Percentiles rank a stretch among this genome's conserved stretches.
Conservation (phyloP, 2,888 invertebrate genomes). For the Megamerina dolium region DNA sequence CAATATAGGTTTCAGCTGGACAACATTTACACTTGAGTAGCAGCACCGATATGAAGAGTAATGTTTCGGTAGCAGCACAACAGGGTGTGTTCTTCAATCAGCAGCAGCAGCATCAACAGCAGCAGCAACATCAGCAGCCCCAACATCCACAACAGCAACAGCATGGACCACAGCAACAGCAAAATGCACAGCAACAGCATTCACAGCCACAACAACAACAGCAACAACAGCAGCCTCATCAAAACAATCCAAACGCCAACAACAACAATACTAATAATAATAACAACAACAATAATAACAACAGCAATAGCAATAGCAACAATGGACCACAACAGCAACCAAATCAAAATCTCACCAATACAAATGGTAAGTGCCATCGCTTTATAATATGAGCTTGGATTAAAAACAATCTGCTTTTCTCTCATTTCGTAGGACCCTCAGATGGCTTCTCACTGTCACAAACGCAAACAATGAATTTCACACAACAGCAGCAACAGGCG, state of each 20-base stretch:
- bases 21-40: slow-evolving; percentile 82
- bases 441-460: slow-evolving; percentile 68
- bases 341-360: slow-evolving; percentile 46
- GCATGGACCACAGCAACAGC: slow-evolving; percentile 30
- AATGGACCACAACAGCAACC: slow-evolving; percentile 41
- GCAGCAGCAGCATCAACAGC: slow-evolving; percentile 41
- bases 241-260: slow-evolving; percentile 28
- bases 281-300: slow-evolving; percentile 12
- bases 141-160: slow-evolving; percentile 44
- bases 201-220: slow-evolving; percentile 29
- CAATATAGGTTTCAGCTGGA: slow-evolving; percentile 71
- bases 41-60: slow-evolving; percentile 64
- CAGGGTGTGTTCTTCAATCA: slow-evolving; percentile 67
- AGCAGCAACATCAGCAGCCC: slow-evolving; percentile 47
- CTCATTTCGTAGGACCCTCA: slow-evolving; percentile 45
- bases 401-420: too few relatives aligned
- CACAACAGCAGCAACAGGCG: slow-evolving; percentile 58
- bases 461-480: slow-evolving; percentile 80
- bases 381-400: too few relatives aligned
- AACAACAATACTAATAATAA: too few relatives aligned
- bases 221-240: slow-evolving; percentile 23
- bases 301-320: slow-evolving; percentile 42
- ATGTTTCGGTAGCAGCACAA: slow-evolving; percentile 76
- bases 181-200: slow-evolving; percentile 50
- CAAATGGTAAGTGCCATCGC: slow-evolving; percentile 36